Percentiles rank a stretch among this genome's conserved stretches.
Evolutionary conservation across 2,797 vertebrate species (phyloP).

Genomic region (Falco naumanni): DNA sequence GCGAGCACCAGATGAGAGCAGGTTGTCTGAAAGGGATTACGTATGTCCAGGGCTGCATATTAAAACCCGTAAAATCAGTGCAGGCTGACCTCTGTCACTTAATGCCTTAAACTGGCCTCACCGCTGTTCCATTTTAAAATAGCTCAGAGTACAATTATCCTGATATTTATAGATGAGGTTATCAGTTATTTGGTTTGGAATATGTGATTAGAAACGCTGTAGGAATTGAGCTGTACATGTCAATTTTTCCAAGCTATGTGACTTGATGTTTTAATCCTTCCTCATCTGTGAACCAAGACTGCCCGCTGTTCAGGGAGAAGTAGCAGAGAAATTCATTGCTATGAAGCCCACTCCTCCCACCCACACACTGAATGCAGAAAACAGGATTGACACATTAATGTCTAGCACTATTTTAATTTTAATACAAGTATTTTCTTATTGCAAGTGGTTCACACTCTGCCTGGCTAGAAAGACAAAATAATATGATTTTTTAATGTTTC

Average conservation of each 20-base stretch:
- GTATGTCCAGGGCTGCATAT: background rate
- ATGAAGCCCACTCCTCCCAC: background rate
- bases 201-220: background rate
- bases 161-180: background rate
- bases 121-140: background rate
- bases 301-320: background rate
- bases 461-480: conserved; percentile 35
- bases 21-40: background rate
- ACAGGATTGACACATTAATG: background rate
- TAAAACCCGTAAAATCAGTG: background rate
- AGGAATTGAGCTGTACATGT: background rate
- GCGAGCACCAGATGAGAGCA: fast-evolving
- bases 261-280: background rate
- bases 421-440: conserved; percentile 19
- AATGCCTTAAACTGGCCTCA: background rate
- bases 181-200: background rate
- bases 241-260: background rate
- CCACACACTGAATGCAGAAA: background rate
- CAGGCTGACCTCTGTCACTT: background rate
- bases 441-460: background rate
- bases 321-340: background rate
- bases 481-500: conserved; percentile 54
- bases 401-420: background rate
- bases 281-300: background rate
- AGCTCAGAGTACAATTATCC: background rate